phyloP scores from a whole-genome alignment of 2,888 invertebrate species.

The Napeogenes sylphis region DNA sequence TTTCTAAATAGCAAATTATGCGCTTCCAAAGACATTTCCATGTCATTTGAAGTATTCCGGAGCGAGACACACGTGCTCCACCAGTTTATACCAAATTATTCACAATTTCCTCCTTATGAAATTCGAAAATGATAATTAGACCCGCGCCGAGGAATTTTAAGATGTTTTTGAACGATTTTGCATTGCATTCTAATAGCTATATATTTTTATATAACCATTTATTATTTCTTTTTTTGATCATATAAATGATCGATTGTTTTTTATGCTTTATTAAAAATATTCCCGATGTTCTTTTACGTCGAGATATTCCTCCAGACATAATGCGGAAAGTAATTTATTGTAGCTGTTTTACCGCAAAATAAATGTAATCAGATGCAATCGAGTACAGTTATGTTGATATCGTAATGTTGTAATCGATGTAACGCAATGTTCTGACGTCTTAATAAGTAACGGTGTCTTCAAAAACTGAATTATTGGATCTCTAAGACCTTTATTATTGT shows the following conservation, averaged over 20 bases:
- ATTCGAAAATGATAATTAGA: slow-evolving; percentile 47
- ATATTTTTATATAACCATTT: slow-evolving; percentile 35
- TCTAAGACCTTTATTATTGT: no score
- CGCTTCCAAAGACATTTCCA: slow-evolving; percentile 43
- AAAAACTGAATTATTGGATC: no score
- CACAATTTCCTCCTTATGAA: slow-evolving; percentile 43
- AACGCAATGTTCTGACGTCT: no score
- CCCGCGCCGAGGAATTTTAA: slow-evolving; percentile 39
- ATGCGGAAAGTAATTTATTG: not conserved
- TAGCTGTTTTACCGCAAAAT: slow-evolving; percentile 21
- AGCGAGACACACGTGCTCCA: slow-evolving; percentile 36
- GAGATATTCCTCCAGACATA: not conserved
- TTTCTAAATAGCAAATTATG: slow-evolving; percentile 51
- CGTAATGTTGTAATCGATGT: slow-evolving; percentile 17
- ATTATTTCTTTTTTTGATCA: slow-evolving; percentile 28
- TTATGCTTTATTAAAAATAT: slow-evolving; percentile 8
- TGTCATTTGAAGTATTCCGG: slow-evolving; percentile 40
- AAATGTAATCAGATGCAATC: slow-evolving; percentile 23
- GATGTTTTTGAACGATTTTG: slow-evolving; percentile 33
- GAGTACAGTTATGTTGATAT: slow-evolving; percentile 19
- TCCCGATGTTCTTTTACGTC: not conserved
- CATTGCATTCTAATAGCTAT: slow-evolving; percentile 34
- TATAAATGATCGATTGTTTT: slow-evolving; percentile 23
- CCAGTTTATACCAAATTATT: slow-evolving; percentile 47
- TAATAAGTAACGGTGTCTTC: no score